Evolutionary conservation across 2,113 vertebrate species (phyloP).

Genomic region (Urocitellus parryii): DNA sequence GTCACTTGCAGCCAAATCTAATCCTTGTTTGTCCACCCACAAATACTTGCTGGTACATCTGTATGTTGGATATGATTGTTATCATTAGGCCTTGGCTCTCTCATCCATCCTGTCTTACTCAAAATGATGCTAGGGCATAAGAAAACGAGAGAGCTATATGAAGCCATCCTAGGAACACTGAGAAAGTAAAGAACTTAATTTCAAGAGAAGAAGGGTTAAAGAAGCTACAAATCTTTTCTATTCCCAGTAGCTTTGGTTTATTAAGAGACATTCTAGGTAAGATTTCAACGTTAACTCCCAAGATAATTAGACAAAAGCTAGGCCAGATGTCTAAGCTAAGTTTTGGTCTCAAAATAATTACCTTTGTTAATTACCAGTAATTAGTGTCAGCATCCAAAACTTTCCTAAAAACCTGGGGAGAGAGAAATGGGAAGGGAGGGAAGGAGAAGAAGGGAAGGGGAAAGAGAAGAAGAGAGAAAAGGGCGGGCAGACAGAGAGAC

Average conservation of each 20-base stretch:
- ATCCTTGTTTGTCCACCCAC: neutral
- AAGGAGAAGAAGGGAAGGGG: rapidly evolving
- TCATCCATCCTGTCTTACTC: neutral
- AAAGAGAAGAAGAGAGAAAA: rapidly evolving
- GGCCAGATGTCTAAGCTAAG: constrained; percentile 81
- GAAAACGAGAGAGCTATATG: neutral
- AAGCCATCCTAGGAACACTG: neutral
- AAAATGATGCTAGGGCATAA: neutral
- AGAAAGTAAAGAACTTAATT: constrained; percentile 29
- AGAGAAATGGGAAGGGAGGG: neutral
- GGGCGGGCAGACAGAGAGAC: neutral
- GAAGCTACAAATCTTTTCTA: constrained; percentile 49
- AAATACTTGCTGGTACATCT: neutral
- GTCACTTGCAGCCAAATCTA: constrained; percentile 15
- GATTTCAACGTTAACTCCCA: constrained; percentile 80
- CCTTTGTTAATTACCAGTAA: constrained; percentile 82
- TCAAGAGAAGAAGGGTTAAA: constrained; percentile 36
- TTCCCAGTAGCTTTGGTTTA: constrained; percentile 68
- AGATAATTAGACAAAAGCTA: constrained; percentile 77
- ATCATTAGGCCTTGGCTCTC: neutral
- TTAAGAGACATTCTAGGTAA: constrained; percentile 76
- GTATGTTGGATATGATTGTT: neutral
- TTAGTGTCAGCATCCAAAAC: constrained; percentile 75
- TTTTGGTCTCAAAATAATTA: constrained; percentile 81
- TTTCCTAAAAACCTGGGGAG: constrained; percentile 54